Base-by-base conservation (phyloP, 2,888 invertebrate species). In the Parthenolecanium corni region DNA sequence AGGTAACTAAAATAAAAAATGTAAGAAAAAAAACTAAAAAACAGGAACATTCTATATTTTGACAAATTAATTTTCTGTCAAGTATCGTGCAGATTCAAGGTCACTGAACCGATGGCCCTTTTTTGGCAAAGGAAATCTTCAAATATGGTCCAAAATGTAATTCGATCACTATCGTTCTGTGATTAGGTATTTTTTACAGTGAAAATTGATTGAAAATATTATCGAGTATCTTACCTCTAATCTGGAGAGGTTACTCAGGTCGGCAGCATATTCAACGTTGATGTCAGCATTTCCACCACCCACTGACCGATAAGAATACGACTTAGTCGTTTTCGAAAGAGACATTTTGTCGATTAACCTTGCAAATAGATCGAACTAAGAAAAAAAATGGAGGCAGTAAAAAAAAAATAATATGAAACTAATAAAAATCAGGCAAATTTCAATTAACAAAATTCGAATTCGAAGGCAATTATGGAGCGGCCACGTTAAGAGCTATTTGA, bases 241-340 rank as follows among this genome's bases (percentile, higher is more conserved):
- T 78, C 92, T 87, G 79, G 90, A 86, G 77, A 93, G 85, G 77
- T 90, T 88, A 79, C 88, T 89, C 78, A 92, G 81, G 80, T 93
- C 92, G 79, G 89, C 82, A 79, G 85, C 85, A 80, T 92, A 93
- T 81, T 92, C 92, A 80, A 93, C 90, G 83, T 86, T 90, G 76
- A 92, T 88, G 80, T 91, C 90, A 77, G 89, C 86, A 69, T 75
- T 74, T 66, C 79, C 80, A 76, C 83, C 84, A 73, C 87, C 88
- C 74, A 84, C 82, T 75, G 89, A 88, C 77, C 90, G 86, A 81
- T 93, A 93, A 75, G 85, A 83, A 80, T 92, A 92, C 57, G 74
- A 70, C 79, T 89, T 91, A 76, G 89, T 88, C 74, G 85, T 81
- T 80, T 89, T 89, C 76, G 85, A 82, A 72, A 73, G 70, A 69